Evolutionary conservation across 2,888 invertebrate species (phyloP).

Genomic region (Linyphia triangularis): DNA sequence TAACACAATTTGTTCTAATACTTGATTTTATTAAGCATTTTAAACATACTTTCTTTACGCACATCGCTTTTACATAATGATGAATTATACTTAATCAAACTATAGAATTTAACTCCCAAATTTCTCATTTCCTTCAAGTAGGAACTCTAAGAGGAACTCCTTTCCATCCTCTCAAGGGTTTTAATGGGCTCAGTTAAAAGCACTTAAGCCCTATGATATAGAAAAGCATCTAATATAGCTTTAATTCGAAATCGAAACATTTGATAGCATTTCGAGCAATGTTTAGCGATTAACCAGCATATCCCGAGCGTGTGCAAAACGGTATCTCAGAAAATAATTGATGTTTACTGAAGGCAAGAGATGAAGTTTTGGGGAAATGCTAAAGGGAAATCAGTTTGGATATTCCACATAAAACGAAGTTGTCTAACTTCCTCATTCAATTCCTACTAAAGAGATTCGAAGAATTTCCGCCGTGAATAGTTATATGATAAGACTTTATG

Average conservation of each 20-base stretch:
- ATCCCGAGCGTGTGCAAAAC: slow-evolving; percentile 12
- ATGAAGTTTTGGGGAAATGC: slow-evolving; percentile 2
- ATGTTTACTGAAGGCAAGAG: background rate
- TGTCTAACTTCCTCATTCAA: slow-evolving; percentile 20
- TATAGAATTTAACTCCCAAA: no score
- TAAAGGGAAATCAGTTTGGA: slow-evolving; percentile 4
- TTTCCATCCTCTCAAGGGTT: background rate
- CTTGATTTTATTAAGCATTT: no score
- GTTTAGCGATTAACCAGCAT: slow-evolving; percentile 5
- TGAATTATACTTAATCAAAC: no score
- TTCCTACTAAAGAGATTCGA: slow-evolving; percentile 10
- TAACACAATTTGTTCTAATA: no score
- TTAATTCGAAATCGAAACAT: slow-evolving; percentile 11
- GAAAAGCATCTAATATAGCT: slow-evolving; percentile 8
- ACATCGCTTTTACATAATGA: no score
- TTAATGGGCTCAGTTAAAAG: slow-evolving; percentile 12
- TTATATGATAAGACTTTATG: slow-evolving; percentile 44
- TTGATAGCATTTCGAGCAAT: background rate
- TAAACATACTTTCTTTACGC: no score
- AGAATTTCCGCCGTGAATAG: slow-evolving; percentile 28
- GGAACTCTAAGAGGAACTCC: background rate
- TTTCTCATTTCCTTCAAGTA: background rate
- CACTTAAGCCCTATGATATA: background rate
- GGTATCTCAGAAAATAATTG: slow-evolving; percentile 38
- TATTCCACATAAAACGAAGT: slow-evolving; percentile 10